Conservation (phyloP, 2,888 invertebrate genomes). For the Pseudoips prasinana region DNA sequence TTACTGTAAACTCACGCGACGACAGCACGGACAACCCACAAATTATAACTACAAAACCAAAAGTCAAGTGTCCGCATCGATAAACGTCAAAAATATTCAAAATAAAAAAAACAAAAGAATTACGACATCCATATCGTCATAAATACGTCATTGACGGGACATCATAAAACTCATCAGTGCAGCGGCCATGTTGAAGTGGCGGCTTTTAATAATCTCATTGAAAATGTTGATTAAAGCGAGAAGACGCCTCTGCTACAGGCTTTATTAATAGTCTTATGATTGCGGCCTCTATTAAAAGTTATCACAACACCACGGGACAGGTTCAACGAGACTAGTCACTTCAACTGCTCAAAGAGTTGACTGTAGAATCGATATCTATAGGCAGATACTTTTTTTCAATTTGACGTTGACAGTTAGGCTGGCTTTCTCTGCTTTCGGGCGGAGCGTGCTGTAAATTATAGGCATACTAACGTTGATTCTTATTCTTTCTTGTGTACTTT, state of each 20-base stretch:
- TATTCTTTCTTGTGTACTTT: no score
- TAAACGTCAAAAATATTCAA: slow-evolving; percentile 8
- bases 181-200: slow-evolving; percentile 42
- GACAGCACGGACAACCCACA: no score
- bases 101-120: slow-evolving; percentile 22
- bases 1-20: no score
- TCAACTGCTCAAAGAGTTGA: slow-evolving; percentile 39
- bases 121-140: slow-evolving; percentile 31
- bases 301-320: slow-evolving; percentile 52
- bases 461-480: no score
- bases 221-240: slow-evolving; percentile 66
- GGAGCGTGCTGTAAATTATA: no score
- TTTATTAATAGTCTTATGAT: slow-evolving; percentile 68
- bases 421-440: no score
- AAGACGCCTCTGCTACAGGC: slow-evolving; percentile 50
- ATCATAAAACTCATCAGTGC: slow-evolving; percentile 42
- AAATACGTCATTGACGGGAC: slow-evolving; percentile 28
- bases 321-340: slow-evolving; percentile 44
- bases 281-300: slow-evolving; percentile 61
- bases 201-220: slow-evolving; percentile 63
- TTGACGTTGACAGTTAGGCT: slow-evolving; percentile 5
- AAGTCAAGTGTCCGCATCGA: slow-evolving; percentile 2
- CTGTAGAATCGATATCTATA: slow-evolving; percentile 13
- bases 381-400: slow-evolving; percentile 4
- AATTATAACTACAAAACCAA: slow-evolving; percentile 8